Percentiles rank a stretch among this genome's conserved stretches.
Conservation (phyloP, 2,888 invertebrate species). For the Agrotis clavis region DNA sequence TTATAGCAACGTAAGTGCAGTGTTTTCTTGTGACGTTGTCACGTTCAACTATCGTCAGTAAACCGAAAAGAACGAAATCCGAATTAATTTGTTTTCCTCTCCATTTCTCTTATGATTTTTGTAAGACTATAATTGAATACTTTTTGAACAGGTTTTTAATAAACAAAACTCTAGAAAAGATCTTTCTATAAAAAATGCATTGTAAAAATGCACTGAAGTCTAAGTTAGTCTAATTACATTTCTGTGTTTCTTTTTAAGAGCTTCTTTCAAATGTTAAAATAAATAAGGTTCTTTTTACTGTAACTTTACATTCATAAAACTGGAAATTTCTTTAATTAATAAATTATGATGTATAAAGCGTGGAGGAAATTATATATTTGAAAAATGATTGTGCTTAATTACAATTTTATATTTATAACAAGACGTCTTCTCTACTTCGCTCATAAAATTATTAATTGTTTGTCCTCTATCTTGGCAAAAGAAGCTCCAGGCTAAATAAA, state of each 20-base stretch:
- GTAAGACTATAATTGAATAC: too few species aligned
- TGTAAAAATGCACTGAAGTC: conserved; percentile 14
- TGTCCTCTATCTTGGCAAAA: conserved; percentile 7
- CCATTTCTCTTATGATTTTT: too few species aligned
- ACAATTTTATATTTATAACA: conserved; percentile 32
- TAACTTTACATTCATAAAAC: conserved; percentile 7
- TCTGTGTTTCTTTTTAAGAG: conserved; percentile 1
- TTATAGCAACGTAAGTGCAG: too few species aligned
- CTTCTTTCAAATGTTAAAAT: conserved; percentile 5
- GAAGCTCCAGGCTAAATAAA: too few species aligned
- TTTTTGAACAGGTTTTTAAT: too few species aligned
- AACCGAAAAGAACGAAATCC: too few species aligned
- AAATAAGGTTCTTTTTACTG: conserved; percentile 6
- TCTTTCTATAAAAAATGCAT: too few species aligned
- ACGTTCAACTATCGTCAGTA: too few species aligned
- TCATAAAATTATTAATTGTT: conserved; percentile 12
- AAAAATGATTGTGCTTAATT: conserved; percentile 52
- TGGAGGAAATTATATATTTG: conserved; percentile 46
- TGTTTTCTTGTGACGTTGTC: too few species aligned
- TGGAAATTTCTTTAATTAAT: conserved; percentile 11
- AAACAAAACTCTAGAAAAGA: too few species aligned
- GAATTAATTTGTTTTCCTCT: too few species aligned
- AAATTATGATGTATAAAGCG: conserved; percentile 17
- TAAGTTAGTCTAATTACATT: conserved; percentile 16
- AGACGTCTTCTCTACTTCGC: conserved; percentile 6